A percentile compares a stretch with the other conserved stretches of the same genome.
Evolutionary conservation across 1,140 invertebrate species (phyloP).

Genomic region (Venturia canescens): DNA sequence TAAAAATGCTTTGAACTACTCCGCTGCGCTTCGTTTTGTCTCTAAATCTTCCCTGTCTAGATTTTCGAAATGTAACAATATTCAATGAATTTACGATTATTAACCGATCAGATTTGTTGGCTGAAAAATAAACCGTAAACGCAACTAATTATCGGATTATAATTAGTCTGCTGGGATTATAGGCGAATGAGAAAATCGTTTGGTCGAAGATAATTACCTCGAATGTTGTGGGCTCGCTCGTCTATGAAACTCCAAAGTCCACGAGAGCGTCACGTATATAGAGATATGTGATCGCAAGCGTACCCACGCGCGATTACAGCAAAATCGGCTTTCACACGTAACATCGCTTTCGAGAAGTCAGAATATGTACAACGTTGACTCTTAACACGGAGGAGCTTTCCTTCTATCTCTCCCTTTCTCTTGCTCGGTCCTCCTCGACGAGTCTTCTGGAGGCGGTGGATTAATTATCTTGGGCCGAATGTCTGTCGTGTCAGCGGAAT

Average conservation of each 20-base stretch:
- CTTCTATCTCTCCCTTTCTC: not conserved
- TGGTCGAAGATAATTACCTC: constrained; percentile 41
- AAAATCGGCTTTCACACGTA: constrained; percentile 34
- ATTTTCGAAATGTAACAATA: too few species aligned
- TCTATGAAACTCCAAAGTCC: not conserved
- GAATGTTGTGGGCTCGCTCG: not conserved
- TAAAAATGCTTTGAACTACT: too few species aligned
- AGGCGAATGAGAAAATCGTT: constrained; percentile 29
- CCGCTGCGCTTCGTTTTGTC: too few species aligned
- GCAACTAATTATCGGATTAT: not conserved
- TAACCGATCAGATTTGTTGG: not conserved
- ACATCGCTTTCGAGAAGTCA: not conserved
- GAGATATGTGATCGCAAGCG: not conserved
- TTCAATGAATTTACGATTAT: not conserved
- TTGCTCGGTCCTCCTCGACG: not conserved
- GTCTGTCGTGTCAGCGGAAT: constrained; percentile 39
- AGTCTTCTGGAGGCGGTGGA: constrained; percentile 14
- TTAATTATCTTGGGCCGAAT: constrained; percentile 41
- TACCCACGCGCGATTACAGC: constrained; percentile 33
- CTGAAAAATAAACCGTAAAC: not conserved
- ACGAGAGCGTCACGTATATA: not conserved
- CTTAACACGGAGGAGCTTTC: not conserved
- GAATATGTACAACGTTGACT: not conserved
- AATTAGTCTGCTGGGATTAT: not conserved
- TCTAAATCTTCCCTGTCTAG: too few species aligned